phyloP scores from a whole-genome alignment of 2,113 vertebrate species.

The Crotalus viridis region DNA sequence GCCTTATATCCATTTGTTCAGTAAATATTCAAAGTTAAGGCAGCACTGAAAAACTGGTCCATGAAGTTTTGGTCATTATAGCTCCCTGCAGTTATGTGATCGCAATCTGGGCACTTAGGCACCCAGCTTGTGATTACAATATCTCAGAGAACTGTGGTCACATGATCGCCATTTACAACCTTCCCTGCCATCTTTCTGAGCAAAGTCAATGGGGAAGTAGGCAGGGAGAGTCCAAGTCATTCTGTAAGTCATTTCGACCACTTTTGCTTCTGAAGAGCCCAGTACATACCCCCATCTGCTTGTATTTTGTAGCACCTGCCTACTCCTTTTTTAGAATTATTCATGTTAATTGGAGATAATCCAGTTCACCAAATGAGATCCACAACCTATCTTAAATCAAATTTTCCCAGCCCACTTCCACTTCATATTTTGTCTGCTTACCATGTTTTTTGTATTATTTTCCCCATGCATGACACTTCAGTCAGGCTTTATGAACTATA shows the following conservation, averaged over 20 bases:
- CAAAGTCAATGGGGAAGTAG: neutral
- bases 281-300: neutral
- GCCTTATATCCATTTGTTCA: neutral
- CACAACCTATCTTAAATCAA: neutral
- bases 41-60: neutral
- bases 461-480: neutral
- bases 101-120: neutral
- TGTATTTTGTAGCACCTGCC: neutral
- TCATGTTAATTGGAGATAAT: neutral
- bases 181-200: neutral
- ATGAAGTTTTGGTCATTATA: neutral
- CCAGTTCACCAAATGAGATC: neutral
- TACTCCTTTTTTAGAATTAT: neutral
- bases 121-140: neutral
- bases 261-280: neutral
- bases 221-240: neutral
- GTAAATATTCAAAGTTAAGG: neutral
- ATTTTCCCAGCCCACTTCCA: neutral
- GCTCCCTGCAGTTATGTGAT: neutral
- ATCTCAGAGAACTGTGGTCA: neutral
- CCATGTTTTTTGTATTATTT: neutral
- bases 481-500: neutral
- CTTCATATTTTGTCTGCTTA: neutral
- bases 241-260: neutral
- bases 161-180: neutral